Conservation (phyloP, 1,140 invertebrate genomes). For the Meloidogyne chitwoodi region DNA sequence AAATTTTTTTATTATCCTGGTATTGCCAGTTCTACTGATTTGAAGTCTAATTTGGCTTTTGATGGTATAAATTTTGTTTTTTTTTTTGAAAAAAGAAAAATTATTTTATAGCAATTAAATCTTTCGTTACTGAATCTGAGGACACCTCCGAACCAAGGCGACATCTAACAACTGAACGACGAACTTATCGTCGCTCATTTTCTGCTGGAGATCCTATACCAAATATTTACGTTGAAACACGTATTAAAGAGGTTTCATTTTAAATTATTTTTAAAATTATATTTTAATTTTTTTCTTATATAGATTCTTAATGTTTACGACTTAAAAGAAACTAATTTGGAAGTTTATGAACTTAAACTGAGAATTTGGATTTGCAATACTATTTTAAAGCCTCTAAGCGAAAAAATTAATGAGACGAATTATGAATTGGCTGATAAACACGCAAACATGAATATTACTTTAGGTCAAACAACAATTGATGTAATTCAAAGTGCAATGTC, state of each 20-base stretch:
- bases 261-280: not conserved
- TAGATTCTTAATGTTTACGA: constrained; percentile 18
- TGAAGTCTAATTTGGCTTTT: not conserved
- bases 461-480: constrained; percentile 4
- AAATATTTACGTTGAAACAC: not conserved
- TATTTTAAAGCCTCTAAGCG: constrained; percentile 20
- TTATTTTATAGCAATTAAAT: constrained; percentile 9
- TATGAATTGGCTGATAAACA: constrained; percentile 6
- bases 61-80: not conserved
- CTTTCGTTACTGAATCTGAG: constrained; percentile 5
- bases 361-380: constrained; percentile 32
- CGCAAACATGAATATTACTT: constrained; percentile 29
- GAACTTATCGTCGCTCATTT: constrained; percentile 1
- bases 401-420: constrained; percentile 32
- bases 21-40: not conserved
- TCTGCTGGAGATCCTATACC: not conserved
- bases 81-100: not conserved
- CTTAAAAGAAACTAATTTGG: constrained; percentile 7
- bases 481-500: not conserved
- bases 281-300: not conserved
- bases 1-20: constrained; percentile 16
- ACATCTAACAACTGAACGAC: not conserved
- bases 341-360: constrained; percentile 26
- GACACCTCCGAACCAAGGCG: not conserved
- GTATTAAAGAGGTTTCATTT: constrained; percentile 5